Base-by-base conservation (phyloP, 2,888 invertebrate species). In the Chrysolina oricalcia region DNA sequence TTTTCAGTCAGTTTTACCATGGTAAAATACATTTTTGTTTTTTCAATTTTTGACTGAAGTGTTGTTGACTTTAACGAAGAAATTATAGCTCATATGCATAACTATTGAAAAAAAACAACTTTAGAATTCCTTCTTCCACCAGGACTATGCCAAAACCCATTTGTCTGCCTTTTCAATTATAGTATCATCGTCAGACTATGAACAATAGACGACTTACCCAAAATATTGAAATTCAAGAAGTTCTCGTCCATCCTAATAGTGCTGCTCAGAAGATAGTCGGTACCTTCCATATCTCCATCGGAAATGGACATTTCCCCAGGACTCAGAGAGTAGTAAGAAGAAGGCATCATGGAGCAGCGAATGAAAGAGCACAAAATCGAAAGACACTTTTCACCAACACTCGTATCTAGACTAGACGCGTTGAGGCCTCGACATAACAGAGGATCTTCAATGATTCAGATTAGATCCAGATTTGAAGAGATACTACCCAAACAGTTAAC, bases 241-340 rank as follows among this genome's bases (percentile, higher is more conserved):
- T 90, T 91, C 81, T 92, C 92, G 82, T 92, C 92, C 73, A 92
- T 85, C 84, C 91, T 89, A 87, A 92, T 92, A 17, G 92, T 92
- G 78, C 92, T 92, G 81, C 92, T 92, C 75, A 92, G 89, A 78
- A 92, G 89, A 87, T 92, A 92, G 85, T 92, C 92, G 6, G 91
- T 91, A 81, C 92, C 91, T 87, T 92, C 92, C 85, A 92, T 88
- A 88, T 92, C 92, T 80, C 91, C 89, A 88, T 86, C 86, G 4
- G 85, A 86, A 53, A 85, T 82, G 2, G 87, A 86, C 59, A 87
- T 84, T 78, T 84, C 86, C 35, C 86, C 86, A 6, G 86, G 86
- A 81, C 86, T 87, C 13, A 85, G 80, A 6, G 86, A 86, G 78
- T 85, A 86, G 72, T 83, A 86, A 21, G 86, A 85, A n/a, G 85